Conservation (phyloP, 2,113 vertebrate species). For the Planiliza haematocheilus region DNA sequence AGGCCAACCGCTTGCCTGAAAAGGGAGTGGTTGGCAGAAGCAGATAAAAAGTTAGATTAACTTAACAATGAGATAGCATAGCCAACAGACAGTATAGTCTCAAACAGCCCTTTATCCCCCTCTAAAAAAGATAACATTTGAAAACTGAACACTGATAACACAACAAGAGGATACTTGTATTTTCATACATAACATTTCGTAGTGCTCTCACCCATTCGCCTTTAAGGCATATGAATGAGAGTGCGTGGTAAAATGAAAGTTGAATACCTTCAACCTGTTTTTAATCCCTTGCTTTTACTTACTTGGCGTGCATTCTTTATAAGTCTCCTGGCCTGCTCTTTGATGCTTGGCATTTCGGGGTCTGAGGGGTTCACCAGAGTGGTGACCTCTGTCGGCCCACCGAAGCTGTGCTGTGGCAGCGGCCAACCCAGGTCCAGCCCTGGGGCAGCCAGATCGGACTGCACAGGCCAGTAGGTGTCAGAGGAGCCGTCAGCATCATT, state of each 20-base stretch:
- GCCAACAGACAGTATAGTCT: not conserved
- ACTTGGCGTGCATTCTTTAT: conserved; percentile 96
- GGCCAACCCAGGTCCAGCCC: conserved; percentile 98
- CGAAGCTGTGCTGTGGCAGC: conserved; percentile 86
- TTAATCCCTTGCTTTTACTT: conserved; percentile 32
- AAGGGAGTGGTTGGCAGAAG: conserved; percentile 54
- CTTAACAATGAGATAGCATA: not conserved
- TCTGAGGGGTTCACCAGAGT: conserved; percentile 93
- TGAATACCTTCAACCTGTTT: not conserved
- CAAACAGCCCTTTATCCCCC: conserved; percentile 6
- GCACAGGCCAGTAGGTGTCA: conserved; percentile 97
- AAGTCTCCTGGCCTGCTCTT: conserved; percentile 93
- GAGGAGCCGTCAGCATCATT: conserved; percentile 88
- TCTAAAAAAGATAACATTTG: not conserved
- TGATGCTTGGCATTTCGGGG: conserved; percentile 93
- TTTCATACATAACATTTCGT: not conserved
- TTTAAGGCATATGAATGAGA: too few species aligned
- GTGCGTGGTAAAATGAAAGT: too few species aligned
- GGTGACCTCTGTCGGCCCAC: conserved; percentile 94
- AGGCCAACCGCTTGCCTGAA: not conserved
- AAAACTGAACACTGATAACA: conserved; percentile 15
- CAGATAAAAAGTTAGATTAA: conserved; percentile 41
- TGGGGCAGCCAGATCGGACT: conserved; percentile 93
- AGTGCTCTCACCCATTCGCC: not conserved
- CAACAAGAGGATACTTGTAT: not conserved